A percentile compares a stretch with the other conserved stretches of the same genome.
Evolutionary conservation across 35 echinoderm and acorn worm species (phyloP).

Genomic region (Stichopus chloronotus): DNA sequence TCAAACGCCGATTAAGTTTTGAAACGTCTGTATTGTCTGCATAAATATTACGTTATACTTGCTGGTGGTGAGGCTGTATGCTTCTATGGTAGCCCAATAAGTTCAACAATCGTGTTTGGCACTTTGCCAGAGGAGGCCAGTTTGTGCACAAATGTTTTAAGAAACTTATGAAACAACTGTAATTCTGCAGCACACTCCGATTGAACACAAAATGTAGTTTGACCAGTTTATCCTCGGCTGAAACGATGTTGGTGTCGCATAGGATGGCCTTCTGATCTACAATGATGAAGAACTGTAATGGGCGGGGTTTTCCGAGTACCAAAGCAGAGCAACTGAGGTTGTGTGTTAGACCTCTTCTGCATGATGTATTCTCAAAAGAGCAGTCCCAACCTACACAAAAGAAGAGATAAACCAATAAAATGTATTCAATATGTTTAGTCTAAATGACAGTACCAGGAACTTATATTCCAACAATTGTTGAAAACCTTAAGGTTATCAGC

Average conservation of each 20-base stretch:
- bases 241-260: not conserved
- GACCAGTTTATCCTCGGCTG: not conserved
- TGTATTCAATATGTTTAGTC: too few species aligned
- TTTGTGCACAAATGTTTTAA: not conserved
- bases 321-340: constrained; percentile 9
- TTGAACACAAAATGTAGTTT: constrained; percentile 10
- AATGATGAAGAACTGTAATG: not conserved
- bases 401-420: not conserved
- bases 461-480: too few species aligned
- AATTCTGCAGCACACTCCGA: not conserved
- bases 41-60: too few species aligned
- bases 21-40: too few species aligned
- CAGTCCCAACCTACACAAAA: not conserved
- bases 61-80: not conserved
- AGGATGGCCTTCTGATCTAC: not conserved
- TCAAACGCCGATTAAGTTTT: too few species aligned
- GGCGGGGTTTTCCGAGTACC: not conserved
- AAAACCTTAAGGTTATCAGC: too few species aligned
- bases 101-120: not conserved
- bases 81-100: not conserved
- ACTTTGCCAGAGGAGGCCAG: not conserved
- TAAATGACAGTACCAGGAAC: too few species aligned
- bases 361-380: not conserved
- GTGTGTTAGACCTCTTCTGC: not conserved
- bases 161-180: not conserved